A percentile compares a stretch with the other conserved stretches of the same genome.
Evolutionary conservation across 30 jellyfish, hydroid and myxozoan species (phyloP).

Genomic region (Aurelia aurita): DNA sequence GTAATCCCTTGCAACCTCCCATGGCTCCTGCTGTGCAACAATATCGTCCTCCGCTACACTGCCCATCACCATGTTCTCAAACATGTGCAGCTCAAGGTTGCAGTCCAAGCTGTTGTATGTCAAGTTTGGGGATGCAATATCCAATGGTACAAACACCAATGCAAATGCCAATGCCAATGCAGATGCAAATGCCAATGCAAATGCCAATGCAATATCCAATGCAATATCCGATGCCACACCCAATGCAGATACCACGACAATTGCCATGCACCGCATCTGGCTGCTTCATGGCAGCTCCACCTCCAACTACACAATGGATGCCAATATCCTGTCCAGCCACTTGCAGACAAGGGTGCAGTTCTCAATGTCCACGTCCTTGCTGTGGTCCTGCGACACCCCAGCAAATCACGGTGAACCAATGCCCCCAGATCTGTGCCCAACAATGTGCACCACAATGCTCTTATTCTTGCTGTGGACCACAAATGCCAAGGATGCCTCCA

Average conservation of each 20-base stretch:
- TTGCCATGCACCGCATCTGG: constrained; percentile 70
- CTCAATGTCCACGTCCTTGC: constrained; percentile 71
- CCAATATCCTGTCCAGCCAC: constrained; percentile 52
- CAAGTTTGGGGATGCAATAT: constrained; percentile 39
- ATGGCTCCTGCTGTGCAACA: constrained; percentile 54
- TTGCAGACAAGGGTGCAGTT: constrained; percentile 16
- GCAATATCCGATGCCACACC: too few species aligned
- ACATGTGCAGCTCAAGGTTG: constrained; percentile 78
- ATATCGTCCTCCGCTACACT: constrained; percentile 74
- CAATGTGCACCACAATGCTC: constrained; percentile 84
- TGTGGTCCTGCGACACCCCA: constrained; percentile 78
- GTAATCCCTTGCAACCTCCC: too few species aligned
- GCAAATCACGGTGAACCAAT: constrained; percentile 63
- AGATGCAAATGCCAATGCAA: constrained; percentile 61
- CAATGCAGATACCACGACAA: too few species aligned
- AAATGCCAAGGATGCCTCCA: not conserved
- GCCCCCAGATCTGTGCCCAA: constrained; percentile 76
- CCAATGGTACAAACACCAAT: constrained; percentile 54
- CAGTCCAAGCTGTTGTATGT: constrained; percentile 74
- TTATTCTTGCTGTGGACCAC: constrained; percentile 80
- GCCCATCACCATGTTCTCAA: constrained; percentile 79
- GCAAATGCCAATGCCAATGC: constrained; percentile 62
- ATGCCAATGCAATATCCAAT: constrained; percentile 12
- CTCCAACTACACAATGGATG: constrained; percentile 49
- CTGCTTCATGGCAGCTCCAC: constrained; percentile 70